Evolutionary conservation across 1,140 invertebrate species (phyloP).

Genomic region (Apis cerana): DNA sequence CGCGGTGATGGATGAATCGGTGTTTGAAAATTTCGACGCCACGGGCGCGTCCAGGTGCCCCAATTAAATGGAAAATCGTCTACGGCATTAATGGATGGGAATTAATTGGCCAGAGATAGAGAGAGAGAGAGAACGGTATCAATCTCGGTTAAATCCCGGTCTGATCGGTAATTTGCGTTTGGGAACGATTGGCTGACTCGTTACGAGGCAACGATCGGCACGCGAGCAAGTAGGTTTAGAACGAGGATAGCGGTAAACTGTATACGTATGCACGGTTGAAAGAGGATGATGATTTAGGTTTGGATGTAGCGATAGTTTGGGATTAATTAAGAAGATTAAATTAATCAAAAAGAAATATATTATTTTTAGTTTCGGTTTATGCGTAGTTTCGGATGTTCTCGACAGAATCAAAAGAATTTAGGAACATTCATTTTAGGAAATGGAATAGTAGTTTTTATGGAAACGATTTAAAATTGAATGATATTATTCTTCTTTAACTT

Average conservation of each 20-base stretch:
- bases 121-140: not conserved
- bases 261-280: not conserved
- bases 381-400: too few species aligned
- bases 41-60: not conserved
- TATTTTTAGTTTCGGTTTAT: too few species aligned
- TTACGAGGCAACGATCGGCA: constrained; percentile 8
- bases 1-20: constrained; percentile 1
- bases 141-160: not conserved
- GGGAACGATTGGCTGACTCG: constrained; percentile 9
- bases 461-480: too few species aligned
- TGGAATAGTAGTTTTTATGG: too few species aligned
- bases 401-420: too few species aligned
- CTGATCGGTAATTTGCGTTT: constrained; percentile 12
- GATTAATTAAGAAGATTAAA: too few species aligned
- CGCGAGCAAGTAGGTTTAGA: constrained; percentile 12
- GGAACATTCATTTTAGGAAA: too few species aligned
- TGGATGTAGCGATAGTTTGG: too few species aligned
- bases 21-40: not conserved
- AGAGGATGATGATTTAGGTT: too few species aligned
- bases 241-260: not conserved
- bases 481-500: too few species aligned
- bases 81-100: not conserved
- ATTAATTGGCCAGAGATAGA: not conserved
- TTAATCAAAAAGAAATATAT: too few species aligned
- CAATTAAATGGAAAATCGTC: constrained; percentile 16